Evolutionary conservation across 2,888 invertebrate genomes (phyloP).

Genomic region (Amphipyra berbera): DNA sequence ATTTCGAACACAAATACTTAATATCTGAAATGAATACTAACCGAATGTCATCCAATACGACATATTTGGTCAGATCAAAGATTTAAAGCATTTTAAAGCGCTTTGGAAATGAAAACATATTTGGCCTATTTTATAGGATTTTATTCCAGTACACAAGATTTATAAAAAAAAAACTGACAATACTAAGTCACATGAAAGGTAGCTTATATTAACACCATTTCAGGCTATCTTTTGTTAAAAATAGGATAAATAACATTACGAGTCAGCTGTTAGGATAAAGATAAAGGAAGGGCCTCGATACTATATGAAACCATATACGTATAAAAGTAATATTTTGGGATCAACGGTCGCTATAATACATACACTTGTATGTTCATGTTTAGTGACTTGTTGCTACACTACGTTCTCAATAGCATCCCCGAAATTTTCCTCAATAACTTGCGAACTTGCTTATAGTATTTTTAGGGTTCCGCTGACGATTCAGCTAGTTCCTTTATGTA

Average conservation of each 20-base stretch:
- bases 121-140: conserved; percentile 2
- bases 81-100: conserved; percentile 63
- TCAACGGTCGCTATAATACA: conserved; percentile 27
- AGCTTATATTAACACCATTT: too few relatives aligned
- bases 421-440: conserved; percentile 19
- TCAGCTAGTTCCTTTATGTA: conserved; percentile 17
- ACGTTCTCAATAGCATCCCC: conserved; percentile 10
- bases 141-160: neutral
- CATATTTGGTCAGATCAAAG: conserved; percentile 64
- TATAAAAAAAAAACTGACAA: too few relatives aligned
- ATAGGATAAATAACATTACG: too few relatives aligned
- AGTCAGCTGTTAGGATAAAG: conserved; percentile 8
- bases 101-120: conserved; percentile 58
- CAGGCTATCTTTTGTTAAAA: too few relatives aligned
- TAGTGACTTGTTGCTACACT: conserved; percentile 14
- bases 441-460: conserved; percentile 12
- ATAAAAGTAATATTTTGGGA: conserved; percentile 25
- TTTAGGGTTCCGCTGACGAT: conserved; percentile 17
- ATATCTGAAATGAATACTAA: conserved; percentile 67
- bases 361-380: neutral
- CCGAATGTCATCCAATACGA: conserved; percentile 47
- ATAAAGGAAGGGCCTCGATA: conserved; percentile 4
- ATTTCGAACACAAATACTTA: conserved; percentile 66
- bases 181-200: too few relatives aligned
- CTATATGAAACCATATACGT: neutral